phyloP scores from a whole-genome alignment of 2,888 invertebrate species.

The Charanyca ferruginea region DNA sequence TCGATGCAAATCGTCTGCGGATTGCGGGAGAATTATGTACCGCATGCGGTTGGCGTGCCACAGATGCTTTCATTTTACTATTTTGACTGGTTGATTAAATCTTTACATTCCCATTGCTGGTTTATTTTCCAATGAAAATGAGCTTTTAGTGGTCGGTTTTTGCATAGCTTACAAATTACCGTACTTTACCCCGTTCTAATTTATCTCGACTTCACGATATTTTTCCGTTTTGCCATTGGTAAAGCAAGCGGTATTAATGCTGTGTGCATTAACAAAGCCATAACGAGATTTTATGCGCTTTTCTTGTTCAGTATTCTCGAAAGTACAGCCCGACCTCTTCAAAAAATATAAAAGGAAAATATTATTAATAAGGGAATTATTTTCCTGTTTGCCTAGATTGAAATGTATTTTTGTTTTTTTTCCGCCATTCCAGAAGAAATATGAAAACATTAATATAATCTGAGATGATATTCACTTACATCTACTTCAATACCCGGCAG shows the following conservation, averaged over 20 bases:
- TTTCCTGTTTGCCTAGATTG: constrained; percentile 34
- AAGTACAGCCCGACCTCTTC: constrained; percentile 2
- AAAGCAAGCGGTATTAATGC: constrained; percentile 35
- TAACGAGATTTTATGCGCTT: constrained; percentile 15
- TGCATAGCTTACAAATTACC: constrained; percentile 27
- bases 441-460: background rate
- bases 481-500: constrained; percentile 93
- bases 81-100: background rate
- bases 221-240: constrained; percentile 30
- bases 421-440: background rate
- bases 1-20: background rate
- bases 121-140: constrained; percentile 4
- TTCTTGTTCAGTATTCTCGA: constrained; percentile 18
- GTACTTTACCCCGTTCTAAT: constrained; percentile 25
- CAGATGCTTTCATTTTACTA: background rate
- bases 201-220: constrained; percentile 23
- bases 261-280: constrained; percentile 32
- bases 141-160: constrained; percentile 1
- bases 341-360: constrained; percentile 36
- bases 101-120: background rate
- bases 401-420: constrained; percentile 20
- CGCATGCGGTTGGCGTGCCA: background rate
- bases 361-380: constrained; percentile 25
- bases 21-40: background rate
- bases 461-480: constrained; percentile 89